phyloP scores from a whole-genome alignment of 2,888 invertebrate species.

The Conistra vaccinii region DNA sequence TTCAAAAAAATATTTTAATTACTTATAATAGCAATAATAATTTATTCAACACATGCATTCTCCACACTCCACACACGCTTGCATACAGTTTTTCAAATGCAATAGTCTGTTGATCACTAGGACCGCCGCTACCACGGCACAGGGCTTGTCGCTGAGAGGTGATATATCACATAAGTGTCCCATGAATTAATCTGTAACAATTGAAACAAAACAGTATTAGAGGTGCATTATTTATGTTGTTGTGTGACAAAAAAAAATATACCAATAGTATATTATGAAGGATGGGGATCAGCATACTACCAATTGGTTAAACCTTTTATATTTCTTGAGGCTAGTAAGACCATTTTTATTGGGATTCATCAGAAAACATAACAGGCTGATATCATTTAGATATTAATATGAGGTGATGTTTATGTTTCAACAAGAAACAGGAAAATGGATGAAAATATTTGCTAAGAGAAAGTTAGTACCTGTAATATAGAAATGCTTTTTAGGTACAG shows the following conservation, averaged over 20 bases:
- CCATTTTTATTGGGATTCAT: not conserved
- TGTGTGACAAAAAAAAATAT: not conserved
- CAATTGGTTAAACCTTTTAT: not conserved
- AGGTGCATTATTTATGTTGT: not conserved
- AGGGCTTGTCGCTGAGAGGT: constrained; percentile 54
- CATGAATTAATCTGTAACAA: constrained; percentile 67
- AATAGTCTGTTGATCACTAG: constrained; percentile 70
- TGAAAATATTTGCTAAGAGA: not conserved
- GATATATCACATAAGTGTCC: constrained; percentile 67
- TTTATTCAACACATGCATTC: constrained; percentile 80
- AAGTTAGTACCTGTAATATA: too few species aligned
- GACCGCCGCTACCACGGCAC: constrained; percentile 54
- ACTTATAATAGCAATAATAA: constrained; percentile 85
- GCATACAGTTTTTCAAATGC: constrained; percentile 75
- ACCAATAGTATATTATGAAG: not conserved
- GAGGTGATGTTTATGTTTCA: not conserved
- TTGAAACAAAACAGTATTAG: not conserved
- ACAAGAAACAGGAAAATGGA: not conserved
- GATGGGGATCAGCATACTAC: not conserved
- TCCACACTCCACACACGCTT: constrained; percentile 68
- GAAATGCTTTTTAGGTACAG: not conserved
- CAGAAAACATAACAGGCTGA: not conserved
- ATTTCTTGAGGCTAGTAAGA: not conserved
- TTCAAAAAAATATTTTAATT: constrained; percentile 85
- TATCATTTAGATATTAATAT: not conserved